Conservation (phyloP, 2,113 vertebrate species). For the Pholis gunnellus region DNA sequence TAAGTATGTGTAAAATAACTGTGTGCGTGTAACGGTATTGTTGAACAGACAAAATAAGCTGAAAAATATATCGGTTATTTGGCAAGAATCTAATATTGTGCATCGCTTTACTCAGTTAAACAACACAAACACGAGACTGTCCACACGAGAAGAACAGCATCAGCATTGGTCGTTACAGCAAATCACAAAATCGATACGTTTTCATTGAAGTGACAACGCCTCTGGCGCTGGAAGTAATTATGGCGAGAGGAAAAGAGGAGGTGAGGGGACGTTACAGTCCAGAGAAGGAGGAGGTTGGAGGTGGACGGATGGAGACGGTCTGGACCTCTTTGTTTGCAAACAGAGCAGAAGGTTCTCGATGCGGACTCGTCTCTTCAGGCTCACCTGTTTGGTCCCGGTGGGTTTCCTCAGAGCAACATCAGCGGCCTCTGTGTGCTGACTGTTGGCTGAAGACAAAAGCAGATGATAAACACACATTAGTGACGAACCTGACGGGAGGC, state of each 20-base stretch:
- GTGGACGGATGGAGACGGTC: not conserved
- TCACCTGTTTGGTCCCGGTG: conserved; percentile 48
- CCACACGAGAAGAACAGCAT: not conserved
- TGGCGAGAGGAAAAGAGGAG: not conserved
- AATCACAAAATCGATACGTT: not conserved
- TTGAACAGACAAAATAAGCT: too few relatives aligned
- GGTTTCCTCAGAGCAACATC: conserved; percentile 51
- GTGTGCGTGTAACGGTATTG: too few relatives aligned
- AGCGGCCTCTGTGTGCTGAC: not conserved
- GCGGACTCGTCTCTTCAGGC: not conserved
- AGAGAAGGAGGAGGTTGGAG: not conserved
- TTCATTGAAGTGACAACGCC: not conserved
- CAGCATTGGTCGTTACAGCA: not conserved
- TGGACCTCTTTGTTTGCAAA: not conserved
- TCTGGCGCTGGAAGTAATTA: not conserved
- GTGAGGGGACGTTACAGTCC: not conserved
- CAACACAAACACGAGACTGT: not conserved
- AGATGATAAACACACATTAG: not conserved
- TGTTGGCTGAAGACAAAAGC: conserved; percentile 33
- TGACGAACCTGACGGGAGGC: not conserved
- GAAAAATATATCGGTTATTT: too few relatives aligned
- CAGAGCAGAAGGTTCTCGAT: not conserved
- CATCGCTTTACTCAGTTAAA: too few relatives aligned
- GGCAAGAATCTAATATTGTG: too few relatives aligned
- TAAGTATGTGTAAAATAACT: too few relatives aligned